A percentile compares a stretch with the other conserved stretches of the same genome.
Conservation (phyloP, 2,888 invertebrate genomes). For the Dryobotodes eremita region DNA sequence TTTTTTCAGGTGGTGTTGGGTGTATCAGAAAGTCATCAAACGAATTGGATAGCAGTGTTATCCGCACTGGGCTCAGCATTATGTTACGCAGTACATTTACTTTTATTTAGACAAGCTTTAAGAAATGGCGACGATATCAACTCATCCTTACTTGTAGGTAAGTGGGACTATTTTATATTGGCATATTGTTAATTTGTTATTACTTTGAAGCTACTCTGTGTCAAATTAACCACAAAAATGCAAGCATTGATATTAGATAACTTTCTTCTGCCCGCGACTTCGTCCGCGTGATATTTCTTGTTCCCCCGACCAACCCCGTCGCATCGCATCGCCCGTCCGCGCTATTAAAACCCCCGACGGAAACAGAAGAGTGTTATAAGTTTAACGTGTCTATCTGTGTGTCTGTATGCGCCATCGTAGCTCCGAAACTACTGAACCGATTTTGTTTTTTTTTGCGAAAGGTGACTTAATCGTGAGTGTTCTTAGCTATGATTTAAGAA, state of each 20-base stretch:
- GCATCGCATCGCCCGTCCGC: too few relatives aligned
- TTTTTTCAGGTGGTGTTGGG: constrained; percentile 93
- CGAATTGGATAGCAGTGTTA: constrained; percentile 93
- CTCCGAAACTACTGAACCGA: too few relatives aligned
- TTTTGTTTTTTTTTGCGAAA: too few relatives aligned
- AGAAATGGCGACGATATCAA: constrained; percentile 98
- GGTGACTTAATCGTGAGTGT: too few relatives aligned
- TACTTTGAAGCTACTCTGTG: neutral
- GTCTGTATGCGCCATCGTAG: too few relatives aligned
- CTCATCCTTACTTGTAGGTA: constrained; percentile 98
- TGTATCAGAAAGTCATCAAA: constrained; percentile 93
- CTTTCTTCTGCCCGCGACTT: too few relatives aligned
- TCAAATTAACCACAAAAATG: neutral
- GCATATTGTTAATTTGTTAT: neutral
- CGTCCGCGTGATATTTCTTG: too few relatives aligned
- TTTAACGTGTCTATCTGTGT: too few relatives aligned
- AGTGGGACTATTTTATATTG: constrained; percentile 67
- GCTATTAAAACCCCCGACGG: too few relatives aligned
- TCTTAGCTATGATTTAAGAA: too few relatives aligned
- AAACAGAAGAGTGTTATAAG: too few relatives aligned
- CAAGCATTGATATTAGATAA: neutral
- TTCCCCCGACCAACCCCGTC: too few relatives aligned
- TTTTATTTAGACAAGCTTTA: constrained; percentile 96
- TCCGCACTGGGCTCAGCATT: constrained; percentile 96
- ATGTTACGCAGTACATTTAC: constrained; percentile 97